Evolutionary conservation across 2,888 invertebrate species (phyloP).

Genomic region (Noctua janthe): DNA sequence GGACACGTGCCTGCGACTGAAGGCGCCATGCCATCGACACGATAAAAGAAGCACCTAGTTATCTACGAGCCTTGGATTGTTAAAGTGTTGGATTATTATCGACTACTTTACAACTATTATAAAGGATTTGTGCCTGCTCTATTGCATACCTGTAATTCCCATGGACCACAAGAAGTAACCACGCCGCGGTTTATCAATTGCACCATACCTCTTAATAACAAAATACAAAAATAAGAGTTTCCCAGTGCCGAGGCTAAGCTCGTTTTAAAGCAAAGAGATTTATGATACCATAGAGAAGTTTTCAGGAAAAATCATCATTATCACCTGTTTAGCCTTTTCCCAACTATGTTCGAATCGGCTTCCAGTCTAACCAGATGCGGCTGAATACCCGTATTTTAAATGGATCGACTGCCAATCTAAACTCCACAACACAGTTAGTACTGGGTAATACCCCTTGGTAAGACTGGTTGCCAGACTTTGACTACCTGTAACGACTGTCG

Average conservation of each 20-base stretch:
- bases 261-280: neutral
- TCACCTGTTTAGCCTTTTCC: rapidly evolving
- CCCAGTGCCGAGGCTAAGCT: neutral
- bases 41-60: neutral
- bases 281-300: neutral
- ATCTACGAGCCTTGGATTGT: neutral
- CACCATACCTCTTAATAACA: neutral
- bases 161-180: neutral
- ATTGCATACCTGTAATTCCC: neutral
- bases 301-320: neutral
- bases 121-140: neutral
- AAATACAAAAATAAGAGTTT: neutral
- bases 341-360: neutral
- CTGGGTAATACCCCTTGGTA: neutral
- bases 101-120: neutral
- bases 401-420: neutral
- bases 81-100: neutral
- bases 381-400: neutral
- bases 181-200: neutral
- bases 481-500: neutral
- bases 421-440: neutral
- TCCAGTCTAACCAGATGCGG: neutral
- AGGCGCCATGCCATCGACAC: neutral
- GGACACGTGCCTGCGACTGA: too few species aligned
- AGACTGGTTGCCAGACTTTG: neutral